Evolutionary conservation across 2,797 vertebrate species (phyloP), one percentile per base, ranked within the genome.

Genomic region (Chelmon rostratus): DNA sequence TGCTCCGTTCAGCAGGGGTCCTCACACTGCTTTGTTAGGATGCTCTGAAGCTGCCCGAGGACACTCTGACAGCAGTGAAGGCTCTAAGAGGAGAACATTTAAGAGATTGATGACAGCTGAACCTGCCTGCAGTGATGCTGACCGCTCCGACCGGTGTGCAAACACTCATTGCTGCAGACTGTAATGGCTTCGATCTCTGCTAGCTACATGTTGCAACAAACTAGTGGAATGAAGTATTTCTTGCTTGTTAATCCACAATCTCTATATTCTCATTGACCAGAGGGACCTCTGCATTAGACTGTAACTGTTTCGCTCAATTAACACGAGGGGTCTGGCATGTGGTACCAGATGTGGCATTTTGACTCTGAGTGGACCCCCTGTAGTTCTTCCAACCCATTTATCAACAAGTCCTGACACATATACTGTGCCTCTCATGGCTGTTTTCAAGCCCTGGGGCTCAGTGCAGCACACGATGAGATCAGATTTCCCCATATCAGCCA

Each of bases 381-480:
- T 78, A 82, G 82, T 65, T 82, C 65, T 79, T 87, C 79, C 67
- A 68, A 46, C 4, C 58, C 76, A 87, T 91, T 86, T 84, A 68
- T 88, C 78, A 84, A 67, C 73, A 66, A 63, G 69, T 35, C 66
- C 56, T 79, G 78, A 85, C 81, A 86, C 71, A 81, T 76, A 78
- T 44, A 79, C 65, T 69, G 78, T 74, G 42, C 54, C 50, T 82
- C 33, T 81, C 85, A 85, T 80, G 72, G 80, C 59, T 1, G 1
- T 62, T 49, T 31, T 70, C 40, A 33, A 64, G 68, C 81, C 78
- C 84, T 10, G 25, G 68, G 90, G 75, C 68, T 82, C 61, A 31
- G 37, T 46, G n/a, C 49, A 72, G 56, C 73, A 66, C 78, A 63
- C 8, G 9, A 78, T 83, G 74, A 91, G 81, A 87, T 92, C 86